Percentiles rank a stretch among this genome's conserved stretches.
Evolutionary conservation across 2,888 invertebrate genomes (phyloP).

Genomic region (Tribolium freemani): DNA sequence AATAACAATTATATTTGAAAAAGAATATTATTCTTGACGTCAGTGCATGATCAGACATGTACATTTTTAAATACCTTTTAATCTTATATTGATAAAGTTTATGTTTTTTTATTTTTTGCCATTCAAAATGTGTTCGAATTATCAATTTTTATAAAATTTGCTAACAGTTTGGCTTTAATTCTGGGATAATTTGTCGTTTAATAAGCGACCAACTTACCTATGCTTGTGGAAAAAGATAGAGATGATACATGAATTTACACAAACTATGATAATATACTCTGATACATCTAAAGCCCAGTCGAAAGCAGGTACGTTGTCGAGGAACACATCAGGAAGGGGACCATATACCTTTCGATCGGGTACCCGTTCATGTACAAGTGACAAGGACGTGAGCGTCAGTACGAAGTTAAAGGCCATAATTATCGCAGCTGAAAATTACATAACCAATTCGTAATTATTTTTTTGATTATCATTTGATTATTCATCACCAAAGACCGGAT

Average conservation of each 20-base stretch:
- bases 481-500: too few species aligned
- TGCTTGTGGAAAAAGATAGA: constrained; percentile 89
- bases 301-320: constrained; percentile 81
- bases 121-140: too few species aligned
- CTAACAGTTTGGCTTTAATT: background rate
- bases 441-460: too few species aligned
- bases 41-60: too few species aligned
- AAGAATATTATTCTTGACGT: too few species aligned
- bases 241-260: constrained; percentile 81
- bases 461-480: too few species aligned
- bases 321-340: constrained; percentile 87
- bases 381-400: constrained; percentile 79
- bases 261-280: constrained; percentile 88
- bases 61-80: too few species aligned
- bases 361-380: constrained; percentile 89
- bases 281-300: constrained; percentile 88
- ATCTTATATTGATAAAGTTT: too few species aligned
- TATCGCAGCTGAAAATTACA: constrained; percentile 71
- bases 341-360: constrained; percentile 81
- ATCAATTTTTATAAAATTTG: too few species aligned
- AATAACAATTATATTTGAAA: too few species aligned
- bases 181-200: background rate
- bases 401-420: constrained; percentile 76
- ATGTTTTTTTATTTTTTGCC: too few species aligned
- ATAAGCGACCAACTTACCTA: constrained; percentile 70